Evolutionary conservation across 2,113 vertebrate species (phyloP).

Genomic region (Syrmaticus mikado): DNA sequence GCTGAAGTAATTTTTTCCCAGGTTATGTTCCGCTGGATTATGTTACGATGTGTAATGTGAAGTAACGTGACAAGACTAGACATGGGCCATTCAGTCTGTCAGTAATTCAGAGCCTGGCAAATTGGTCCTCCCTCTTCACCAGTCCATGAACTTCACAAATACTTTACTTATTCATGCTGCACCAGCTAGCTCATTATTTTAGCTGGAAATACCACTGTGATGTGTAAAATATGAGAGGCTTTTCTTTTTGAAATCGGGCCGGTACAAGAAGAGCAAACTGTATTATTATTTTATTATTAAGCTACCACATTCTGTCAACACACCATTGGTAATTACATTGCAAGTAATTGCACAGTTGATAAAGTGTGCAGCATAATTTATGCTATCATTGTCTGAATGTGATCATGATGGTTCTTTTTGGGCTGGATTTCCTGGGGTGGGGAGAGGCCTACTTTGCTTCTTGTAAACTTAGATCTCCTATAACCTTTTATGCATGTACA

Average conservation of each 20-base stretch:
- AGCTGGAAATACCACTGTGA: neutral
- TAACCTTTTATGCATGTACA: neutral
- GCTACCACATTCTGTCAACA: neutral
- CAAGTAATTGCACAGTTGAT: neutral
- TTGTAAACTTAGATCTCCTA: neutral
- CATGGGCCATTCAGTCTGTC: constrained; percentile 48
- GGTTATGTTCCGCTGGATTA: neutral
- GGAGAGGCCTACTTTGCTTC: neutral
- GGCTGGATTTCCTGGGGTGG: neutral
- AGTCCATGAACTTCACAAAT: constrained; percentile 53
- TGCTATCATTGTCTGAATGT: neutral
- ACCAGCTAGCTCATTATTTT: neutral
- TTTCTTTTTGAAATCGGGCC: neutral
- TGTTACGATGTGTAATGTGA: neutral
- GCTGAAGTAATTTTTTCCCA: constrained; percentile 1
- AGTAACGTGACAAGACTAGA: constrained; percentile 25
- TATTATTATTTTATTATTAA: constrained; percentile 13
- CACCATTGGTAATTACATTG: neutral
- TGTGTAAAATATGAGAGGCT: neutral
- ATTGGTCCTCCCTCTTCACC: constrained; percentile 47
- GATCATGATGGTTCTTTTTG: neutral
- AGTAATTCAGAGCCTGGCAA: constrained; percentile 46
- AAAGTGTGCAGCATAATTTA: neutral
- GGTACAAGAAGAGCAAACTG: neutral
- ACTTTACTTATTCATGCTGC: constrained; percentile 4